Conservation (phyloP, 2,113 vertebrate genomes). For the Heterochromis multidens region DNA sequence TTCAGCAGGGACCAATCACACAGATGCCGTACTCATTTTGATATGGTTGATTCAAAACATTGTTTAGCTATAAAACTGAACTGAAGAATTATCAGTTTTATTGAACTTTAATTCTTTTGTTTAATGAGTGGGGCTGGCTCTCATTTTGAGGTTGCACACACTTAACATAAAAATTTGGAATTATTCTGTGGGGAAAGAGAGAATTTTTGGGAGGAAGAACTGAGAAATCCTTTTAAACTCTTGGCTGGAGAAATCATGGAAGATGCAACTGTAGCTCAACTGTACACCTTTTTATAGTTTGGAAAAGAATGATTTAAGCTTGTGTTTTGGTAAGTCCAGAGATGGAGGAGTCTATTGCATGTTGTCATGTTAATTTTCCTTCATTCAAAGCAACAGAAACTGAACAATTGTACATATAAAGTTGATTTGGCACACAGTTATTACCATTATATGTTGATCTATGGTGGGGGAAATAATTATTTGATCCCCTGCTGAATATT, state of each 20-base stretch:
- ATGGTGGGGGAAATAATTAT: too few species aligned
- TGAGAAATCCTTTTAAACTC: neutral
- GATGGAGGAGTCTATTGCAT: neutral
- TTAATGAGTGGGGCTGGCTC: constrained; percentile 46
- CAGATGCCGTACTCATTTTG: constrained; percentile 1
- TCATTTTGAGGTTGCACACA: constrained; percentile 48
- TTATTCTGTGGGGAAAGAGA: constrained; percentile 26
- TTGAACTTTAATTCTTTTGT: constrained; percentile 34
- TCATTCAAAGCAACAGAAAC: neutral
- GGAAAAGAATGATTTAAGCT: neutral
- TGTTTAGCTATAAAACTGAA: constrained; percentile 25
- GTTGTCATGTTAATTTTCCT: neutral
- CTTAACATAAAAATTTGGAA: constrained; percentile 37
- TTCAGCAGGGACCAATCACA: neutral
- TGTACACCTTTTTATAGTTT: constrained; percentile 3
- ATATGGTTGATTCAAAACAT: constrained; percentile 30
- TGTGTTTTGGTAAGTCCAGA: constrained; percentile 7
- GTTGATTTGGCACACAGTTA: neutral
- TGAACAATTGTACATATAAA: neutral
- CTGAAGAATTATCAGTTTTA: constrained; percentile 33
- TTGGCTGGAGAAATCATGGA: constrained; percentile 2
- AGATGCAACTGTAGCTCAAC: neutral
- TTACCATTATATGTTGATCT: neutral
- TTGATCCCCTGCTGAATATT: too few species aligned
- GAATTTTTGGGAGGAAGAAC: constrained; percentile 2